Base-by-base conservation (phyloP, 1,140 invertebrate species). In the Drosophila elegans region DNA sequence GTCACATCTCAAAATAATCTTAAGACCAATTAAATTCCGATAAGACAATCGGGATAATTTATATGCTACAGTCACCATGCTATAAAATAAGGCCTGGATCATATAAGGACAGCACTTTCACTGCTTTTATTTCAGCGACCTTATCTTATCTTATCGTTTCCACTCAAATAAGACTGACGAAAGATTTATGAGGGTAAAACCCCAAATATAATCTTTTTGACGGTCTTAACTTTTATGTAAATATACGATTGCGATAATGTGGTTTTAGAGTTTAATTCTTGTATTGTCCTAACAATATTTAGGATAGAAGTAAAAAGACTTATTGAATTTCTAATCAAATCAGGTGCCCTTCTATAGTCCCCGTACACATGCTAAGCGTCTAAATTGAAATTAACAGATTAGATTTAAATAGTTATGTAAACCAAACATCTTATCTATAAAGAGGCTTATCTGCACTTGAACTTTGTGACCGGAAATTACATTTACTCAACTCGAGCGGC, bases 31-130 rank as follows among this genome's bases (percentile, higher is more conserved):
- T 13, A 2, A 64, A 11, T 51, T 4, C 41, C 7, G 66, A 78
- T 74, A 79, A 62, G 51, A 5, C 48, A 60, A 66, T 57, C 55
- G 46, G 74, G 39, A 78, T 64, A 57, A 68, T 74, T 57, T 59
- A 36, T 53, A 38, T 9, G n/a, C 6, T 3, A 16, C 12, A 10
- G n/a, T 44, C 42, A 80, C 71, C 48, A 45, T 11, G 44, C 21
- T 38, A 63, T 75, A 46, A 56, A 52, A 12, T 29, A 27, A n/a
- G 39, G 32, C n/a, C 36, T 16, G 36, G 45, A 7, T 32, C 32
- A 21, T 36, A 51, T 39, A 66, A 51, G 60, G 32, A 44, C 39
- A 41, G 74, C 16, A 60, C 63, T 69, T 85, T 76, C 56, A 34
- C 73, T 53, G 16, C 2, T 11, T 7, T 42, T 57, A 38, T 66